Evolutionary conservation across 2,113 vertebrate species (phyloP), one percentile per base, ranked within the genome.

Genomic region (Ariopsis seemanni): DNA sequence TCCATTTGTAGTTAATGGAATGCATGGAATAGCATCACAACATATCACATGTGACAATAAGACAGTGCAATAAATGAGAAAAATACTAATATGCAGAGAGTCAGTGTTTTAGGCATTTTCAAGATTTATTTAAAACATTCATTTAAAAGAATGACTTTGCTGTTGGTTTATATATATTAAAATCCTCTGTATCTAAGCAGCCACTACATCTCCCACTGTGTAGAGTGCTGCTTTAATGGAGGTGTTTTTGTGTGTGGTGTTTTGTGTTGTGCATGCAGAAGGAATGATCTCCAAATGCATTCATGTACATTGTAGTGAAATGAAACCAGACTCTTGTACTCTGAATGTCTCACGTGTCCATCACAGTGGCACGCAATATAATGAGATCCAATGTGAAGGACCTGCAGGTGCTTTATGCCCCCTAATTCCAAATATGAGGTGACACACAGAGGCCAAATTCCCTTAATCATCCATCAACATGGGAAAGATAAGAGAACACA

Each of bases 331-430:
- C 88, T 91, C 90, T 89, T 69, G 57, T 72, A 80, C 88, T 91
- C 90, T 48, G 88, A 90, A 90, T 90, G 88, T 93, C 55, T 57
- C 55, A 57, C 91, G 89, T 55, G 42, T 91, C 89, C 89, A 69
- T 42, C 82, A 85, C 87, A 74, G 89, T 94, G 92, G 92, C 93
- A 95, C 89, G 90, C 91, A 77, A 94, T 92, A 93, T 91, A 91
- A 90, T 90, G 84, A 92, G 90, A 91, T 89, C 77, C 71, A 57
- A 89, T 87, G 91, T 91, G 86, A 89, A 90, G 91, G 90, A 86
- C 90, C 92, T 92, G 93, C 94, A 94, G 94, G 93, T 94, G 93
- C 88, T 93, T 91, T 90, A 86, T 89, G 89, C 89, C 52, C 85
- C 88, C 55, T 90, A 90, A 89, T 95, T 94, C 93, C 93, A 42